A percentile compares a stretch with the other conserved stretches of the same genome.
These are phyloP conservation scores for Drosophila barbarae DNA, from an alignment of 2,888 invertebrate species.

Conservation along the genomic window DNA sequence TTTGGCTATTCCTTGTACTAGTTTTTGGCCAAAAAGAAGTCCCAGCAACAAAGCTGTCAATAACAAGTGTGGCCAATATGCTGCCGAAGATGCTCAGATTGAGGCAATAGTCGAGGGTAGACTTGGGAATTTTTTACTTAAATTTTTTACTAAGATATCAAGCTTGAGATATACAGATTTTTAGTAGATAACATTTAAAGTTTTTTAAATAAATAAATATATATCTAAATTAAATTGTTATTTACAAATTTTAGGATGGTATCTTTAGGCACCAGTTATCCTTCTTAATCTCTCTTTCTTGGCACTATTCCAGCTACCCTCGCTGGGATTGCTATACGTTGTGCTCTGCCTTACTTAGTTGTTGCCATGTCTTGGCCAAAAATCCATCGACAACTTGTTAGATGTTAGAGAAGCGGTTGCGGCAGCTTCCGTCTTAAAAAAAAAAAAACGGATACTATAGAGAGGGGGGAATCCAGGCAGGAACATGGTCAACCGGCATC, in stretches of 20 bases:
- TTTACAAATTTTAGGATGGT: no score
- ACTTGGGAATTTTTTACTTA: not conserved
- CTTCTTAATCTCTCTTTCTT: not conserved
- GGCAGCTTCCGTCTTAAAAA: conserved; percentile 19
- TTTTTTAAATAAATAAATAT: not conserved
- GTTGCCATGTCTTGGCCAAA: conserved; percentile 31
- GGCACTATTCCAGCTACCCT: conserved; percentile 5
- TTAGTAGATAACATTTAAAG: not conserved
- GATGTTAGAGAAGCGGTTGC: conserved; percentile 39
- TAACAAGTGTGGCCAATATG: conserved; percentile 62
- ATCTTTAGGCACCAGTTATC: no score
- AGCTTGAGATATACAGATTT: not conserved
- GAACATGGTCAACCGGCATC: conserved; percentile 15
- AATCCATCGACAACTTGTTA: conserved; percentile 57
- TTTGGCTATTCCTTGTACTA: conserved; percentile 43
- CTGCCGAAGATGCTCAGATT: conserved; percentile 40
- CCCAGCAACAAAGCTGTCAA: conserved; percentile 65
- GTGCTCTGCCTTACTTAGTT: conserved; percentile 17
- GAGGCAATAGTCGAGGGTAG: conserved; percentile 33
- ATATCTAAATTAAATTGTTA: not conserved
- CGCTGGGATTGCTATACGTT: conserved; percentile 8
- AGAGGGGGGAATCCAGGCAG: conserved; percentile 1
- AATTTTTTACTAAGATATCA: not conserved
- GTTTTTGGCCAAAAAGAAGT: conserved; percentile 20
- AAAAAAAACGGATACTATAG: not conserved